Evolutionary conservation across 2,888 invertebrate species (phyloP).

Genomic region (Masnerella sp.): DNA sequence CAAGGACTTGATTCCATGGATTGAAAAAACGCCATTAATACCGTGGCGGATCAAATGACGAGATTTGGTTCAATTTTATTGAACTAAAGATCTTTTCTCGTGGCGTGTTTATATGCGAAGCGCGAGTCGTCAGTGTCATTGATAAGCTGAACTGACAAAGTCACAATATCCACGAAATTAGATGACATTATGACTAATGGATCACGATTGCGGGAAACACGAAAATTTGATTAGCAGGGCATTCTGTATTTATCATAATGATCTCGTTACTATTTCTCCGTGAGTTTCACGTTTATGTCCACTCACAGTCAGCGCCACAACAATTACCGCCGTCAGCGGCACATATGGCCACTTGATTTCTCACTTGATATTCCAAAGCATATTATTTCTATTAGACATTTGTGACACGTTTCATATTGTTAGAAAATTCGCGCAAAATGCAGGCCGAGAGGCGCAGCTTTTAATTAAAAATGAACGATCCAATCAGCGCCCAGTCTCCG

Average conservation of each 20-base stretch:
- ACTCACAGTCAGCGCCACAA: conserved; percentile 50
- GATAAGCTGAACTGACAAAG: too few relatives aligned
- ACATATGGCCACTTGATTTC: conserved; percentile 54
- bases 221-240: conserved; percentile 59
- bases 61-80: too few relatives aligned
- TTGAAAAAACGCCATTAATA: too few relatives aligned
- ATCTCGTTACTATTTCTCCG: conserved; percentile 52
- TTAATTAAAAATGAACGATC: conserved; percentile 43
- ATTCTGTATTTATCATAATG: conserved; percentile 61
- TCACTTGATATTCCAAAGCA: conserved; percentile 50
- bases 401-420: conserved; percentile 52
- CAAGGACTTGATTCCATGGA: too few relatives aligned
- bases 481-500: neutral
- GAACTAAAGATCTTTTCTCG: too few relatives aligned
- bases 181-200: conserved; percentile 24
- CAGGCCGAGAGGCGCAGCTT: conserved; percentile 2
- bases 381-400: conserved; percentile 57
- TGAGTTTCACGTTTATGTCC: conserved; percentile 43
- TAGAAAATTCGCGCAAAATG: conserved; percentile 31
- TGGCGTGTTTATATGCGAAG: too few relatives aligned
- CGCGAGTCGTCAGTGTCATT: too few relatives aligned
- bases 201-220: conserved; percentile 38
- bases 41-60: too few relatives aligned
- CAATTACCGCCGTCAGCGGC: conserved; percentile 49
- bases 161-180: too few relatives aligned